Conservation (phyloP, 2,888 invertebrate genomes). For the Eulithis testata region DNA sequence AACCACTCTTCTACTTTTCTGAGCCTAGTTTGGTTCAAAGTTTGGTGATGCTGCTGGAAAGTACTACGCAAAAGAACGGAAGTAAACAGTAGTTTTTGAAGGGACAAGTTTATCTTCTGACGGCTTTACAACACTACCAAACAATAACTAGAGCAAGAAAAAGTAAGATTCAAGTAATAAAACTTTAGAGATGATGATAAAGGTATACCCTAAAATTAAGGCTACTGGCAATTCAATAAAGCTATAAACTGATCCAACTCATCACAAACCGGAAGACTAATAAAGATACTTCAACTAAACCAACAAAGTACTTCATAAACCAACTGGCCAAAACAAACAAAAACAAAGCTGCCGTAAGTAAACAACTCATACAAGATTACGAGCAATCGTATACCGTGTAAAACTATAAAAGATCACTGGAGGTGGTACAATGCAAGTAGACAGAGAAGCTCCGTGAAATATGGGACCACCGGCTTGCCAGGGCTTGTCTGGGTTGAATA, state of each 20-base stretch:
- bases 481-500: slow-evolving; percentile 49
- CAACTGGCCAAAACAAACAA: slow-evolving; percentile 27
- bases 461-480: slow-evolving; percentile 76
- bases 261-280: slow-evolving; percentile 11
- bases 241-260: slow-evolving; percentile 1
- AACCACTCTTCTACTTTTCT: too few relatives aligned
- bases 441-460: slow-evolving; percentile 63
- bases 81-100: too few relatives aligned
- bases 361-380: slow-evolving; percentile 49
- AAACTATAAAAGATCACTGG: slow-evolving; percentile 63
- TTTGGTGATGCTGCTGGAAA: too few relatives aligned
- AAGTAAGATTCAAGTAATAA: too few relatives aligned
- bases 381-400: slow-evolving; percentile 53
- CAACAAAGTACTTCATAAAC: slow-evolving; percentile 23
- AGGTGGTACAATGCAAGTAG: slow-evolving; percentile 58
- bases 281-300: slow-evolving; percentile 15
- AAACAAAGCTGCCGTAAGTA: slow-evolving; percentile 33
- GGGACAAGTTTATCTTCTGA: too few relatives aligned
- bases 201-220: neutral
- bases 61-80: too few relatives aligned
- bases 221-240: neutral
- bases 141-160: too few relatives aligned
- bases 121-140: too few relatives aligned
- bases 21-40: too few relatives aligned
- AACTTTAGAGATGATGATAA: too few relatives aligned